Evolutionary conservation across 2,113 vertebrate species (phyloP).

Genomic region (Pollimyrus isidori): DNA sequence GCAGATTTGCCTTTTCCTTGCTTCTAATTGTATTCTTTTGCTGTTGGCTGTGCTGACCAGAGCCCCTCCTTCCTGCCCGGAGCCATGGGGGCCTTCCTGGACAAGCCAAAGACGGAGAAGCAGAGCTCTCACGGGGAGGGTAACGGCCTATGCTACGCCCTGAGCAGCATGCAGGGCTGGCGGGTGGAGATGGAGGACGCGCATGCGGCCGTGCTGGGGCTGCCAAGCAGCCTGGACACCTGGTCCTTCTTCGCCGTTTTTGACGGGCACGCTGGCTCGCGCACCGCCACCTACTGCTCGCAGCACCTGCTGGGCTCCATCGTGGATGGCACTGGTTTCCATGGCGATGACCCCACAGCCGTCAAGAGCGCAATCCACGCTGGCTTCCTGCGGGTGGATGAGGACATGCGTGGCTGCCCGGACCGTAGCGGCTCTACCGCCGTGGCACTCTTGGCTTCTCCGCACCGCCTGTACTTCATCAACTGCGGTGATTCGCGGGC

Average conservation of each 20-base stretch:
- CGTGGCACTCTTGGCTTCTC: slow-evolving; percentile 90
- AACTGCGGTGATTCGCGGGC: slow-evolving; percentile 97
- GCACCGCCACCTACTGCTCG: slow-evolving; percentile 97
- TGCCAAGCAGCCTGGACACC: slow-evolving; percentile 88
- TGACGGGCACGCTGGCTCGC: slow-evolving; percentile 93
- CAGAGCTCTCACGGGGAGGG: slow-evolving; percentile 92
- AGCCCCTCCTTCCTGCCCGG: slow-evolving; percentile 52
- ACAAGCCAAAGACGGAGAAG: slow-evolving; percentile 99
- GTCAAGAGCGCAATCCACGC: slow-evolving; percentile 94
- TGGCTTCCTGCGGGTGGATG: slow-evolving; percentile 98
- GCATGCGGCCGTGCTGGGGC: slow-evolving; percentile 91
- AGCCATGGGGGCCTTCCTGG: slow-evolving; percentile 99
- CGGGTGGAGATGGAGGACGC: slow-evolving; percentile 99
- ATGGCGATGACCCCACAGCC: slow-evolving; percentile 70
- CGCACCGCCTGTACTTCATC: slow-evolving; percentile 93
- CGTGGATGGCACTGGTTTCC: slow-evolving; percentile 83
- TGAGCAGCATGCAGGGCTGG: slow-evolving; percentile 99
- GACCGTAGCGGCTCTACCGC: slow-evolving; percentile 98
- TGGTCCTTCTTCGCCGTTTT: slow-evolving; percentile 99
- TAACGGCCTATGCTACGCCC: slow-evolving; percentile 86
- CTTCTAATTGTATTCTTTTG: background rate
- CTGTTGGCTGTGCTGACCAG: slow-evolving; percentile 1
- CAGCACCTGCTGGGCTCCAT: slow-evolving; percentile 95
- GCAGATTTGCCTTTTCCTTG: background rate
- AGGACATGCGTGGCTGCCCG: slow-evolving; percentile 98